Percentiles rank a stretch among this genome's conserved stretches.
Conservation (phyloP, 2,113 vertebrate genomes). For the Microcebus griseorufus region DNA sequence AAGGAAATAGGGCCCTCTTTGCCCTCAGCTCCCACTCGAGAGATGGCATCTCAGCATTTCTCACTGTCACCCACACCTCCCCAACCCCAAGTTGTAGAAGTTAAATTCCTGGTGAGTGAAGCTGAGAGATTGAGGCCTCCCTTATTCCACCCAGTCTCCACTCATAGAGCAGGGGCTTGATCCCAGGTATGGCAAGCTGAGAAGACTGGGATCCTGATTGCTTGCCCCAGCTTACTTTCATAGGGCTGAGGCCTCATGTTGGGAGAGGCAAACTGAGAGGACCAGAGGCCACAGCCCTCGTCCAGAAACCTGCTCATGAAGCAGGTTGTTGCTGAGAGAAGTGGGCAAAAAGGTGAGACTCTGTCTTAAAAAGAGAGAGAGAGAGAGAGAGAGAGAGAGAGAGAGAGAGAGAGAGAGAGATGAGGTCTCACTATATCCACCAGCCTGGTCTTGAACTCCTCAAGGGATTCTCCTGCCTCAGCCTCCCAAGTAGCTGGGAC, state of each 20-base stretch:
- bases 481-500: too few species aligned
- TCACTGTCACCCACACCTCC: neutral
- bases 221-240: neutral
- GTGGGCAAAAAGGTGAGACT: neutral
- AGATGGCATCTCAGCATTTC: neutral
- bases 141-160: neutral
- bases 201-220: neutral
- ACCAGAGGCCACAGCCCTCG: neutral
- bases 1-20: neutral
- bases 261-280: neutral
- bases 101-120: neutral
- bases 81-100: neutral
- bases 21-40: neutral
- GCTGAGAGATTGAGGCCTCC: neutral
- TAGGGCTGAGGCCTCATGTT: neutral
- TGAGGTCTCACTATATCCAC: too few species aligned
- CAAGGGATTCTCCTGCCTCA: too few species aligned
- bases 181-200: neutral
- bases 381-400: too few species aligned
- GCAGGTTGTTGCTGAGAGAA: neutral
- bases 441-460: too few species aligned
- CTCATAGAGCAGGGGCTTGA: too few species aligned
- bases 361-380: too few species aligned
- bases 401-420: too few species aligned
- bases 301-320: neutral